These are phyloP conservation scores for Eupithecia pulchellata DNA, from an alignment of 2,888 invertebrate species.

Conservation along the genomic window DNA sequence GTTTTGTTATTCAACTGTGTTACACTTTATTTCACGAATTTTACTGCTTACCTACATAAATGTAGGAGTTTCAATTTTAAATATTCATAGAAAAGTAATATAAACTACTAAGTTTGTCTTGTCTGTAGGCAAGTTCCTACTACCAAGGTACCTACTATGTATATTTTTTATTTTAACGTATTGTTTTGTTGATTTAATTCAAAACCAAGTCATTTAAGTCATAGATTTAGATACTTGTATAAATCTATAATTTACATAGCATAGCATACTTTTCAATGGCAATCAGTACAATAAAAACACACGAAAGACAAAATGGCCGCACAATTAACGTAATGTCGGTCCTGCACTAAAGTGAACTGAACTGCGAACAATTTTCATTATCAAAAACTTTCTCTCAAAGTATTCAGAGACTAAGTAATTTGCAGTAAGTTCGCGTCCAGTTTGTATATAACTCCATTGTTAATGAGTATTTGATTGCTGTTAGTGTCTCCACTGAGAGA, in stretches of 20 bases:
- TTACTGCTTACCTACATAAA: too few relatives aligned
- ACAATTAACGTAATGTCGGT: slow-evolving; percentile 34
- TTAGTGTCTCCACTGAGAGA: neutral
- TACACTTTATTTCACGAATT: neutral
- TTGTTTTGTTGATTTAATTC: too few relatives aligned
- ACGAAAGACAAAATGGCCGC: slow-evolving; percentile 8
- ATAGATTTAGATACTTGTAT: too few relatives aligned
- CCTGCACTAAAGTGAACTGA: slow-evolving; percentile 8
- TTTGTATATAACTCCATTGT: slow-evolving; percentile 46
- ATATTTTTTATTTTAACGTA: too few relatives aligned
- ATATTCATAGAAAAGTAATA: too few relatives aligned
- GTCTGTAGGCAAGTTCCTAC: too few relatives aligned
- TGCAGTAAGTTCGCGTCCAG: slow-evolving; percentile 33
- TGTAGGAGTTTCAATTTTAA: too few relatives aligned
- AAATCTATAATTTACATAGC: neutral
- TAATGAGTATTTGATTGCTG: slow-evolving; percentile 71
- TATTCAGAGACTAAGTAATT: slow-evolving; percentile 34
- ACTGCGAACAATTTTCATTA: slow-evolving; percentile 41
- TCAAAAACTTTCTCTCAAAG: slow-evolving; percentile 38
- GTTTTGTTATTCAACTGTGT: neutral
- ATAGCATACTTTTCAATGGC: neutral
- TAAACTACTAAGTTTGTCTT: too few relatives aligned
- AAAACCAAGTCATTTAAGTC: neutral
- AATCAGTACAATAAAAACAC: neutral
- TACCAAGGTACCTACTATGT: too few relatives aligned